These are phyloP conservation scores for Eupithecia vulgata DNA, from an alignment of 2,888 invertebrate genomes.

Conservation along the genomic window DNA sequence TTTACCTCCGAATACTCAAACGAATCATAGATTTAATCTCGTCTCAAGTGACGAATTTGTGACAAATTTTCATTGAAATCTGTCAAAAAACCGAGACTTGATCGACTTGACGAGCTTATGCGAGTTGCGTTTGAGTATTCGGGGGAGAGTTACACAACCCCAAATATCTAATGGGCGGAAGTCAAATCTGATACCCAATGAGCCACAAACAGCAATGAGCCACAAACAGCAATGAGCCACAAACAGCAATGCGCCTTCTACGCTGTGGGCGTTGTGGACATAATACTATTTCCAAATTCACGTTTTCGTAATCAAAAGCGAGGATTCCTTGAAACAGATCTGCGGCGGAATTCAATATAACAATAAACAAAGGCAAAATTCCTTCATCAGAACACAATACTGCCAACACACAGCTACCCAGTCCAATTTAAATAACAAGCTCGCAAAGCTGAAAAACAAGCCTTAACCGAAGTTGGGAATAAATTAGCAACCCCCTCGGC, in stretches of 20 bases:
- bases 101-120: too few species aligned
- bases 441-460: constrained; percentile 84
- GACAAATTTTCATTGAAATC: too few species aligned
- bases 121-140: too few species aligned
- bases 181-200: background rate
- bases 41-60: too few species aligned
- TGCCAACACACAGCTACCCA: constrained; percentile 74
- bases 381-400: constrained; percentile 72
- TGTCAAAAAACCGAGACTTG: too few species aligned
- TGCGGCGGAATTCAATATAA: constrained; percentile 47
- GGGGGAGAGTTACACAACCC: too few species aligned
- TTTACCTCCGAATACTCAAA: too few species aligned
- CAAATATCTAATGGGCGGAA: background rate
- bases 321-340: constrained; percentile 37
- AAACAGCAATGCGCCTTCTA: background rate
- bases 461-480: constrained; percentile 84
- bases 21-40: too few species aligned
- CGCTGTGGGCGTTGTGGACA: background rate
- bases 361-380: constrained; percentile 64
- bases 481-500: constrained; percentile 78
- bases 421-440: constrained; percentile 84
- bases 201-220: background rate
- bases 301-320: background rate
- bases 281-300: background rate
- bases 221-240: background rate